Conservation (phyloP, 2,797 vertebrate species). For the Notoglanidium macrostoma region DNA sequence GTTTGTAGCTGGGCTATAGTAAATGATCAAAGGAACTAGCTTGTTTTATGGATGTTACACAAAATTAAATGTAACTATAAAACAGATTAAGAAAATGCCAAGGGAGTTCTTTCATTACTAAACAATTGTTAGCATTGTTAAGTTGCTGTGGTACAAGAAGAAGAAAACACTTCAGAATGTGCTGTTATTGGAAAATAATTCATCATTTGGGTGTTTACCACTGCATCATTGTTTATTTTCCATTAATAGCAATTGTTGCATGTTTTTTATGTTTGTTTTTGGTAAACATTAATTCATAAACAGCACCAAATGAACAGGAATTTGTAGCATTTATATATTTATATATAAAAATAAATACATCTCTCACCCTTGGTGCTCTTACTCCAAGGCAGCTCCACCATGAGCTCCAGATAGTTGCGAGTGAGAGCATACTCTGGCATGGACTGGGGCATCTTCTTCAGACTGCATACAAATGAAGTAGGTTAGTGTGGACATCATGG, state of each 20-base stretch:
- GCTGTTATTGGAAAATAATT: not conserved
- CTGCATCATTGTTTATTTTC: not conserved
- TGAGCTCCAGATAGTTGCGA: constrained; percentile 94
- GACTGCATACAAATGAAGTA: constrained; percentile 66
- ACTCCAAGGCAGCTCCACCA: constrained; percentile 96
- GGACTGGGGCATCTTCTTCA: constrained; percentile 98
- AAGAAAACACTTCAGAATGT: not conserved
- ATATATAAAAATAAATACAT: not conserved
- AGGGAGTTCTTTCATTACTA: not conserved
- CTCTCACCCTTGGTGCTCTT: constrained; percentile 88
- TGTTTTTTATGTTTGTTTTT: not conserved
- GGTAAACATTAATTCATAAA: not conserved
- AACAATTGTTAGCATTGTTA: not conserved
- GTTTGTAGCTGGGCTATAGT: not conserved
- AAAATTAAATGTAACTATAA: not conserved
- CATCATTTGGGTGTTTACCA: not conserved
- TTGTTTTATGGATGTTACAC: not conserved
- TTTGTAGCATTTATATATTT: not conserved
- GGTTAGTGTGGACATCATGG: not conserved
- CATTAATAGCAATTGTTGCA: no score
- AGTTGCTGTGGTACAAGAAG: not conserved
- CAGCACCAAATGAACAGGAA: not conserved
- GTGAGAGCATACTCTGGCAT: constrained; percentile 97
- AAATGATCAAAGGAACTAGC: not conserved
- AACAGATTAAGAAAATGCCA: not conserved